phyloP scores from a whole-genome alignment of 2,888 invertebrate species.

The Drosophila pseudotakahashii region DNA sequence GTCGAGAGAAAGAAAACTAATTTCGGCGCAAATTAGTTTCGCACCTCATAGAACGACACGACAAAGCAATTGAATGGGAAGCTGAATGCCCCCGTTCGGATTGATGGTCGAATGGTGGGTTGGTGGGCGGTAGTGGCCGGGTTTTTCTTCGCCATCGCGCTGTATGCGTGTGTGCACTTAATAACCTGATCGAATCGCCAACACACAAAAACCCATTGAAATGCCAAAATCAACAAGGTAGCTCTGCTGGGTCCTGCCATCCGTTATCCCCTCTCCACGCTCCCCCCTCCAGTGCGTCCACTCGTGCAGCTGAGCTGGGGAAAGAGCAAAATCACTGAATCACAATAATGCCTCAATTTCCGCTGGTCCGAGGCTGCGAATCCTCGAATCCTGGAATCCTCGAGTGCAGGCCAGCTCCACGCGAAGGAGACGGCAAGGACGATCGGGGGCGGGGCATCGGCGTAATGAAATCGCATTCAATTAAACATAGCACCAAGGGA shows the following conservation, averaged over 20 bases:
- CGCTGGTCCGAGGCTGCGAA: constrained; percentile 57
- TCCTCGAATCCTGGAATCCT: constrained; percentile 32
- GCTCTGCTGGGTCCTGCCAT: constrained; percentile 8
- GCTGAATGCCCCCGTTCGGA: constrained; percentile 50
- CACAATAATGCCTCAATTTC: constrained; percentile 81
- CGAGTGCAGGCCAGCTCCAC: constrained; percentile 25
- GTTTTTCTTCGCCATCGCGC: constrained; percentile 15
- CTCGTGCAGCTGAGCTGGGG: constrained; percentile 29
- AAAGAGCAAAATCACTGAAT: constrained; percentile 76
- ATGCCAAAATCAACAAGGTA: constrained; percentile 79
- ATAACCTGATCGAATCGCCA: constrained; percentile 79
- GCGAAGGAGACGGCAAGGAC: constrained; percentile 18
- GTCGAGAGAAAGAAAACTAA: constrained; percentile 74
- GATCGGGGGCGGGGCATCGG: constrained; percentile 16
- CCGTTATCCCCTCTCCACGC: neutral
- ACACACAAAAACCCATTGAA: constrained; percentile 77
- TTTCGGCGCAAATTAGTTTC: constrained; percentile 80
- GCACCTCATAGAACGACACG: constrained; percentile 69
- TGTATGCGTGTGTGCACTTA: constrained; percentile 70
- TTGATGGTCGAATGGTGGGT: constrained; percentile 4
- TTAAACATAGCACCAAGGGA: constrained; percentile 69
- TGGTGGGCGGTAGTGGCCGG: constrained; percentile 2
- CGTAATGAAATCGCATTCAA: constrained; percentile 79
- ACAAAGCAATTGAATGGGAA: constrained; percentile 71
- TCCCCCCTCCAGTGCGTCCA: constrained; percentile 1